These are phyloP conservation scores for Tenthredo scrophulariae DNA, from an alignment of 2,888 invertebrate genomes.

Conservation along the genomic window DNA sequence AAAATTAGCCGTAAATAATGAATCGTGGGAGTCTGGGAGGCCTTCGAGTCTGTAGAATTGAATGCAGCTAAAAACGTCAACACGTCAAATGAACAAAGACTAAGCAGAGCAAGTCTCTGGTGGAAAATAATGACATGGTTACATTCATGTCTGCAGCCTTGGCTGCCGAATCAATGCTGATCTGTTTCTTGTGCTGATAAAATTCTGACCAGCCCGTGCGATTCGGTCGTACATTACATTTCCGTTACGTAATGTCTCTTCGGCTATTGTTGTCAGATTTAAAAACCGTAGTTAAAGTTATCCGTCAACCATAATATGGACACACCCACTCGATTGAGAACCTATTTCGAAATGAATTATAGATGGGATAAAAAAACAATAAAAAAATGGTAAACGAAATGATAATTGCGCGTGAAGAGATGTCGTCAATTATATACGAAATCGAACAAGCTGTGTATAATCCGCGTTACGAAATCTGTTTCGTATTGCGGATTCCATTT, in stretches of 20 bases:
- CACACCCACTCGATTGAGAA: background rate
- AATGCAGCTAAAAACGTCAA: background rate
- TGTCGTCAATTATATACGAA: background rate
- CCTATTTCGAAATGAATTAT: background rate
- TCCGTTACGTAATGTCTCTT: background rate
- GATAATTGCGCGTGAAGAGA: background rate
- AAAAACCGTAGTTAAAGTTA: background rate
- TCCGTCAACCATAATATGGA: background rate
- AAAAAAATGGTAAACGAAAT: background rate
- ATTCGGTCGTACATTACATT: background rate
- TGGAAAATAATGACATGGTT: constrained; percentile 4
- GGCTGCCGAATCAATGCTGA: constrained; percentile 35
- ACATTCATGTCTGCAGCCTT: background rate
- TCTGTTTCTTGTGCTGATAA: background rate
- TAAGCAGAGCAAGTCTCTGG: background rate
- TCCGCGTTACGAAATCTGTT: constrained; percentile 24
- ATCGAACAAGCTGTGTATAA: background rate
- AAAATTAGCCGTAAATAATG: background rate
- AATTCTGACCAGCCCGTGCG: background rate
- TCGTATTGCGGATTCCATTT: background rate
- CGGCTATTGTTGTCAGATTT: constrained; percentile 21
- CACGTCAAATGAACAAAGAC: constrained; percentile 14
- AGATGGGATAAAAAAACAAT: too few relatives aligned
- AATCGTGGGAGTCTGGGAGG: background rate
- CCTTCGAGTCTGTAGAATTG: background rate